Conservation (phyloP, 2,888 invertebrate genomes). For the Lymantria monacha region DNA sequence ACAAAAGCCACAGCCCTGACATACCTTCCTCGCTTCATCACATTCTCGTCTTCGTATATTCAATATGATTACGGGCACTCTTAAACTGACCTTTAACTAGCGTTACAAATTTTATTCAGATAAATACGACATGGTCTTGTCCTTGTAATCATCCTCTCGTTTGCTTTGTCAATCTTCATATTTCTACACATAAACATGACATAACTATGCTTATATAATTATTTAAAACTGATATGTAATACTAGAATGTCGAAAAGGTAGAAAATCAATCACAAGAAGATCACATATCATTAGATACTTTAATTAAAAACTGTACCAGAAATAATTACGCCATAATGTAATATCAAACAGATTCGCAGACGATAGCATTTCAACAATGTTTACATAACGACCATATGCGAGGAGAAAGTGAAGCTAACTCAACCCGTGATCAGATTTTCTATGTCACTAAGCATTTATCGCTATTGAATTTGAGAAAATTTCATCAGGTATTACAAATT, state of each 20-base stretch:
- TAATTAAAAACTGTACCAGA: conserved; percentile 13
- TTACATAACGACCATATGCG: conserved; percentile 47
- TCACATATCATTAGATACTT: neutral
- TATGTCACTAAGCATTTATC: conserved; percentile 37
- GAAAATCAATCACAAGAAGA: neutral
- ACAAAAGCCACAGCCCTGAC: no score
- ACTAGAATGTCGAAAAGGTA: neutral
- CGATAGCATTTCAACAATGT: conserved; percentile 42
- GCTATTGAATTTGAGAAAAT: conserved; percentile 9
- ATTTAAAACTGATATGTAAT: no score
- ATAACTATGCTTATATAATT: no score
- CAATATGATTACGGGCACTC: no score
- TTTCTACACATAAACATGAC: no score
- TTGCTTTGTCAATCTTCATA: no score
- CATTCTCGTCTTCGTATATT: no score
- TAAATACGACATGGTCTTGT: no score
- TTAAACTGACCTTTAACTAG: no score
- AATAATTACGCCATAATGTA: conserved; percentile 25
- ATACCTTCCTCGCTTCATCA: no score
- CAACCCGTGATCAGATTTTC: conserved; percentile 40
- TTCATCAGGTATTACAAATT: neutral
- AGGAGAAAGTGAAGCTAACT: conserved; percentile 43
- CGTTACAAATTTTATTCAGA: no score
- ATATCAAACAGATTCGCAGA: conserved; percentile 39
- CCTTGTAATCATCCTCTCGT: no score